phyloP scores from a whole-genome alignment of 2,797 vertebrate genomes.

The Tiaroga cobitis region DNA sequence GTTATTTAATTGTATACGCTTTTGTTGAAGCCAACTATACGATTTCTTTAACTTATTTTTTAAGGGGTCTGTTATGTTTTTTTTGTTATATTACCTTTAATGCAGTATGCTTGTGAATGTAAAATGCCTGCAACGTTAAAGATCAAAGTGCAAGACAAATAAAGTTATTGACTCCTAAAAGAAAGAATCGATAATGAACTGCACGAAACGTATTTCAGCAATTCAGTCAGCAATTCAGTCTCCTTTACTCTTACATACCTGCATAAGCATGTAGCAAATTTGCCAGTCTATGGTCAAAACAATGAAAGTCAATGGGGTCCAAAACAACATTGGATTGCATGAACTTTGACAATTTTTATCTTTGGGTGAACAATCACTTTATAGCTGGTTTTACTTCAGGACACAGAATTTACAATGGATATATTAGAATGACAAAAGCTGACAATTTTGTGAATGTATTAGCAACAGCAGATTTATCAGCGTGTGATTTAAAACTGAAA shows the following conservation, averaged over 20 bases:
- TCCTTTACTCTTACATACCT: not conserved
- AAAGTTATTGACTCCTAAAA: not conserved
- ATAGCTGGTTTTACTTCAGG: not conserved
- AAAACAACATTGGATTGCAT: not conserved
- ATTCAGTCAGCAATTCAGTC: not conserved
- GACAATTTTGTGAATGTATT: not conserved
- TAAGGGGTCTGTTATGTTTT: not conserved
- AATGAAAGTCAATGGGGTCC: not conserved
- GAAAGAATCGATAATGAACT: not conserved
- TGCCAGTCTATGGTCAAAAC: not conserved
- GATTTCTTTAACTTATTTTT: not conserved
- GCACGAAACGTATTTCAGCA: not conserved
- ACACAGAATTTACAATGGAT: not conserved
- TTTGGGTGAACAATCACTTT: not conserved
- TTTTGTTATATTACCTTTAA: not conserved
- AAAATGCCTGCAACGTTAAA: not conserved
- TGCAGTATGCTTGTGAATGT: not conserved
- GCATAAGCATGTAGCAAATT: not conserved
- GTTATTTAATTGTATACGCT: not conserved
- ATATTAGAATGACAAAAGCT: not conserved
- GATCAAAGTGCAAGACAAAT: not conserved
- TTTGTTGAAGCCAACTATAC: not conserved
- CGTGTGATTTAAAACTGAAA: too few relatives aligned
- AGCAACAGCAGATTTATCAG: too few relatives aligned
- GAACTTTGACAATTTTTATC: not conserved